Base-by-base conservation (phyloP, 2,888 invertebrate species). In the Epistrophe grossulariae region DNA sequence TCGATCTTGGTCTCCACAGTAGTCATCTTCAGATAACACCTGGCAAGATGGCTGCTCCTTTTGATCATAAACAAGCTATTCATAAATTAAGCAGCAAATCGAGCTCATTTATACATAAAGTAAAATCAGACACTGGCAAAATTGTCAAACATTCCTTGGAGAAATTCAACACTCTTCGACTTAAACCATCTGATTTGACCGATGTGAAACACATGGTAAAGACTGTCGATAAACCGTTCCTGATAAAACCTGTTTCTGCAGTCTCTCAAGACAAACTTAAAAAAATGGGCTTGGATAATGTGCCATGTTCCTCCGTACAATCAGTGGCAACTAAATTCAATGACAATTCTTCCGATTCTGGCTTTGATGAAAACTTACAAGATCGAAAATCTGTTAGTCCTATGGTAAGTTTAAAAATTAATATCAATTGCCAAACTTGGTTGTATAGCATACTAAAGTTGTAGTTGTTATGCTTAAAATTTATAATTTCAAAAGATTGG, bases 291-390 rank as follows among this genome's bases (percentile, higher is more conserved):
- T 45, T 76, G 19, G 87, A 87, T 17, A 83, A 7, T 19, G 79
- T 88, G 35, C 90, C 90, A 11, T 89, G 90, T 4, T 90, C 90
- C 0, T 88, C 90, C 6, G 90, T 90, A 0, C 90, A 91, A 8
- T 90, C 92, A 68, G 90, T 90, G 77, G 91, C 92, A 17, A 91
- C 91, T 48, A 93, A 93, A 89, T 93, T 93, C 77, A 95, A 95
- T 91, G 96, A 96, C 90, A 95, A 95, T 89, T 96, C 96, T 43
- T 96, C 95, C 0, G 96, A 96, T 91, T 96, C 96, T 0, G 96
- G 96, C 7, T 96, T 96, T 89, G 96, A 96, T 90, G 96, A 96
- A 90, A 91, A 92, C 88, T 89, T 92, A 40, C 90, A 91, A 40
- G 93, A 93, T 38, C 91, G 91, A 40, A 92, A 93, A 87, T 92